These are phyloP conservation scores for Indicator indicator DNA, from an alignment of 2,113 vertebrate species.

Conservation along the genomic window DNA sequence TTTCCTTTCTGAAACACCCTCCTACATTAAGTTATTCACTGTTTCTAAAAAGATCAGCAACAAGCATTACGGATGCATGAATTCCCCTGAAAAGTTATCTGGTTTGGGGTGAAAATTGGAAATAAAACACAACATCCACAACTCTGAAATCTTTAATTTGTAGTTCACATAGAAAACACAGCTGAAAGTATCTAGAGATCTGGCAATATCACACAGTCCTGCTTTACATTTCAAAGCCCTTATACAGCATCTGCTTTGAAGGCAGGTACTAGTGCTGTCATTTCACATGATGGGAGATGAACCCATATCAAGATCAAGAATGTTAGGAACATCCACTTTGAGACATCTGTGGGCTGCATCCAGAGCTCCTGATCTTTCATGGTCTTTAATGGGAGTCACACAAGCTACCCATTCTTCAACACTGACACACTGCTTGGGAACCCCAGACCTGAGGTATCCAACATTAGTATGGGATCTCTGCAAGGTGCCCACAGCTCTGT, in stretches of 20 bases:
- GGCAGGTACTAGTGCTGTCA: background rate
- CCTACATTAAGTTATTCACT: slow-evolving; percentile 51
- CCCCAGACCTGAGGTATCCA: background rate
- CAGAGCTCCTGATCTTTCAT: background rate
- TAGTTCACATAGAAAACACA: slow-evolving; percentile 35
- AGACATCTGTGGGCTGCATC: background rate
- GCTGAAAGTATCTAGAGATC: slow-evolving; percentile 10
- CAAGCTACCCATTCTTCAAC: background rate
- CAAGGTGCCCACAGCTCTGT: background rate
- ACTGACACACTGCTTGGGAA: background rate
- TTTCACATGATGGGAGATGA: slow-evolving; percentile 25
- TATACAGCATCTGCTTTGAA: slow-evolving; percentile 4
- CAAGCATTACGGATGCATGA: slow-evolving; percentile 20
- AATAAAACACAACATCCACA: slow-evolving; percentile 46
- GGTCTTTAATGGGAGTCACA: background rate
- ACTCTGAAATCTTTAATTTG: slow-evolving; percentile 23
- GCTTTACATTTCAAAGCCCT: slow-evolving; percentile 28
- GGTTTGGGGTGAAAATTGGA: slow-evolving; percentile 62
- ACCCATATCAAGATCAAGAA: slow-evolving; percentile 3
- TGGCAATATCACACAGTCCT: background rate
- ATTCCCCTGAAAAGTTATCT: slow-evolving; percentile 54
- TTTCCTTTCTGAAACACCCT: slow-evolving; percentile 69
- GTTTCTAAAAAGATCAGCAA: slow-evolving; percentile 49
- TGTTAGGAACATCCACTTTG: slow-evolving; percentile 4
- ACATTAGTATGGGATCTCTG: background rate